phyloP scores from a whole-genome alignment of 2,888 invertebrate species.

The Crepidodera aurea region DNA sequence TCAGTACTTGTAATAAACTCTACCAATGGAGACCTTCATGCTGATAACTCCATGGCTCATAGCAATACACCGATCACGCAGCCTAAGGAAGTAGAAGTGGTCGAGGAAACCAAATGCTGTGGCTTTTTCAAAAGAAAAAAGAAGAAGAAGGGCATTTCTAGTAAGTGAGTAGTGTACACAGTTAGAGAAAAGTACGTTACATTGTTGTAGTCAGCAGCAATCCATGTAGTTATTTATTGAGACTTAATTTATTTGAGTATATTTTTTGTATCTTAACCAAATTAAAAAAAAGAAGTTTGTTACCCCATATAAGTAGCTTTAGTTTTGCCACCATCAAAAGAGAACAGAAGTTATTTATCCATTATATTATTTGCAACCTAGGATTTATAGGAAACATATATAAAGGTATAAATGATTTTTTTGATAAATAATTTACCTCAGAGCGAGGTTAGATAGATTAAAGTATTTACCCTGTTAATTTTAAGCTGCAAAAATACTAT shows the following conservation, averaged over 20 bases:
- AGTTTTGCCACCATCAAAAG: neutral
- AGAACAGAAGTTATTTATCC: neutral
- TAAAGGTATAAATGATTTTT: too few species aligned
- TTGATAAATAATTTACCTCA: too few species aligned
- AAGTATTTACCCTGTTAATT: too few species aligned
- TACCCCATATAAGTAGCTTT: neutral
- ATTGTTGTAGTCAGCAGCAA: conserved; percentile 6
- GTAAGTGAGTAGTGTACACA: conserved; percentile 23
- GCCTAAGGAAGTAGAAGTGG: conserved; percentile 28
- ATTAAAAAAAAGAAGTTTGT: neutral
- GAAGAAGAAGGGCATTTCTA: conserved; percentile 27
- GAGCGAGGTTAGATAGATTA: too few species aligned
- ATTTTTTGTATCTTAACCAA: neutral
- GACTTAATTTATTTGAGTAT: conserved; percentile 3
- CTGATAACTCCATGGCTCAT: conserved; percentile 30
- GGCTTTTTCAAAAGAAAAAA: conserved; percentile 34
- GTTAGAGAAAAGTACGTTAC: conserved; percentile 20
- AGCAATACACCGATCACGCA: conserved; percentile 32
- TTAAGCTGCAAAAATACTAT: too few species aligned
- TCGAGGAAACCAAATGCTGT: conserved; percentile 32
- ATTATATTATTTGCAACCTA: neutral
- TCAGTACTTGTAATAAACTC: conserved; percentile 29
- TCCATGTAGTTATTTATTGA: conserved; percentile 1
- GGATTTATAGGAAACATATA: too few species aligned
- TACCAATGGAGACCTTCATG: conserved; percentile 24